Conservation (phyloP, 2,888 invertebrate species). For the Phytoseiulus persimilis region DNA sequence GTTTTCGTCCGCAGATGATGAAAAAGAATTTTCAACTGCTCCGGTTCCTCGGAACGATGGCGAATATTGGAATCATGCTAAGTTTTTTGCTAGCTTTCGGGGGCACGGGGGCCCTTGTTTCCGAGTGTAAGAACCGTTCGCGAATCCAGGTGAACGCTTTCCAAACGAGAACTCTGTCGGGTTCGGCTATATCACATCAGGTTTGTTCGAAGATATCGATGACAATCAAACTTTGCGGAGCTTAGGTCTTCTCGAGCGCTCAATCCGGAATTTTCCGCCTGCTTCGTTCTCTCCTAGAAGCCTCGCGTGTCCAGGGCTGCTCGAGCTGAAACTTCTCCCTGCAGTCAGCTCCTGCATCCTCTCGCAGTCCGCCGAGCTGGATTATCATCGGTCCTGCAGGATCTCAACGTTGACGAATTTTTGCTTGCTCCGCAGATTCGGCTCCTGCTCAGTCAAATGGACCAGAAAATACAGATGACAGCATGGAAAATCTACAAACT, state of each 20-base stretch:
- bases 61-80: neutral
- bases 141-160: neutral
- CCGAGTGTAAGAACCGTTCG: neutral
- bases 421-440: neutral
- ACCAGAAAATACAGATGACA: neutral
- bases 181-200: neutral
- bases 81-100: neutral
- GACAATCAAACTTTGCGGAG: no score
- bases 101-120: neutral
- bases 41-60: slow-evolving; percentile 11
- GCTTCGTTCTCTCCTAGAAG: no score
- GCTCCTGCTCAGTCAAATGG: slow-evolving; percentile 21
- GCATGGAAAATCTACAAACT: slow-evolving; percentile 28
- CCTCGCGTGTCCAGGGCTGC: no score
- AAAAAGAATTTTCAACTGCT: slow-evolving; percentile 11
- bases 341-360: no score
- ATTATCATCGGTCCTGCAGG: no score
- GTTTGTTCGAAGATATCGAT: neutral
- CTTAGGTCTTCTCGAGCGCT: no score
- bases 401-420: no score
- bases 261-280: no score
- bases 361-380: no score
- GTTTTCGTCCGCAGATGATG: neutral
- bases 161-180: neutral
- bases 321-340: no score